Evolutionary conservation across 2,113 vertebrate species (phyloP), one percentile per base, ranked within the genome.

Genomic region (Rhinopithecus roxellana): DNA sequence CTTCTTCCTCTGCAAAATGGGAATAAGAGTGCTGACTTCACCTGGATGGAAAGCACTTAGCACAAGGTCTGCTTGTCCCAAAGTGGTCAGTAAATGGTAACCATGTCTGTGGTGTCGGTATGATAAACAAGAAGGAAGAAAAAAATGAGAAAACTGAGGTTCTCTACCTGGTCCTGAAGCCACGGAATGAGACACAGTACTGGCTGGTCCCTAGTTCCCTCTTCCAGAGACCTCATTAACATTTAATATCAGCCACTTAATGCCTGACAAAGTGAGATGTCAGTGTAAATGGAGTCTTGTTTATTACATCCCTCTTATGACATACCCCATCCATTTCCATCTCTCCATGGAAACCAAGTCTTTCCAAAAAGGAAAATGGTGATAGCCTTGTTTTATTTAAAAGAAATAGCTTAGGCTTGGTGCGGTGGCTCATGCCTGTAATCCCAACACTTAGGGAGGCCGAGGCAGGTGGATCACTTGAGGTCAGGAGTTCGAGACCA

Each of bases 361-460:
- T 92, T 96, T 85, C 74, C 64, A 83, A 93, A 98, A 85, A 93
- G 77, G 43, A 90, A 95, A 95, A 94, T 32, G 43, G 25, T 82
- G 48, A 57, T 82, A 83, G 79, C 2, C 89, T 57, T 64, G 67
- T 70, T 87, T 87, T 25, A 89, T 92, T 97, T 27, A 93, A 92
- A 88, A 57, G 89, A 97, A 97, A 94, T 32, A 64, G 83, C 38
- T 87, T 96, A 97, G 61, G 32, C 32, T 32, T 6, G 67, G 14
- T 16, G 1, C 32, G 16, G 67, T 69, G 67, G 32, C 67, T 67
- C 61, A 67, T 1, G 12, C 27, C 27, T 69, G 16, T n/a, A 69
- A 69, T 69, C 67, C 67, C 67, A 35, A 17, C 14, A 16, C 67
- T 69, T 17, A 35, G 67, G 67, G 67, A 69, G 67, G 67, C 67